Evolutionary conservation across 35 echinoderm and acorn worm species (phyloP).

Genomic region (Eucidaris tribuloides): DNA sequence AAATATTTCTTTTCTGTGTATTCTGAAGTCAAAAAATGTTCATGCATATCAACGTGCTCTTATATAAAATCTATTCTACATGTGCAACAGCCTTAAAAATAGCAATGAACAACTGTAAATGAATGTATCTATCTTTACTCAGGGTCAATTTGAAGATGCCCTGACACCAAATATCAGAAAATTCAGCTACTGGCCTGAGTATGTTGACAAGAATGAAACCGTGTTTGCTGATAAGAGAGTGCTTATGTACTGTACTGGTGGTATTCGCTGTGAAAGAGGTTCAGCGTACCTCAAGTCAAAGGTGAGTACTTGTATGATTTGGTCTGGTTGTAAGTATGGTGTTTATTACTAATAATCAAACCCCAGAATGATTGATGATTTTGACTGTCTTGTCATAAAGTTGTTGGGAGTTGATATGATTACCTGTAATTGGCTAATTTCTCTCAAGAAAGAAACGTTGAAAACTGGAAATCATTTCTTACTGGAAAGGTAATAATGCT

Average conservation of each 20-base stretch:
- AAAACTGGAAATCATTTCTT: too few species aligned
- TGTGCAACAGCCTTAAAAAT: not conserved
- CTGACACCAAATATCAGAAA: constrained; percentile 64
- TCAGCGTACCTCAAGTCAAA: constrained; percentile 78
- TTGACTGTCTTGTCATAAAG: too few species aligned
- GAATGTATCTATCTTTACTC: not conserved
- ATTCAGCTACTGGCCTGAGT: constrained; percentile 86
- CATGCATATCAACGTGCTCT: too few species aligned
- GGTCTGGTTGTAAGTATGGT: too few species aligned
- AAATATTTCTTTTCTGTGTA: too few species aligned
- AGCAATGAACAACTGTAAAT: not conserved
- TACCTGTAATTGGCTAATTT: not conserved
- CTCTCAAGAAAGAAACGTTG: too few species aligned
- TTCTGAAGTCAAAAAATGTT: too few species aligned
- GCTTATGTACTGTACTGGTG: constrained; percentile 82
- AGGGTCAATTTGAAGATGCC: constrained; percentile 63
- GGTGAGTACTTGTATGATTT: constrained; percentile 1
- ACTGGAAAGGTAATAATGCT: too few species aligned
- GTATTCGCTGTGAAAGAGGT: constrained; percentile 75
- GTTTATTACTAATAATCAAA: not conserved
- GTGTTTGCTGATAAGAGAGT: constrained; percentile 68
- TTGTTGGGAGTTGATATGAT: not conserved
- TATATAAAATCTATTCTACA: not conserved
- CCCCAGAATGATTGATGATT: not conserved
- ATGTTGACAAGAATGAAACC: constrained; percentile 66